These are phyloP conservation scores for Callionymus lyra DNA, from an alignment of 2,113 vertebrate species.

Conservation along the genomic window DNA sequence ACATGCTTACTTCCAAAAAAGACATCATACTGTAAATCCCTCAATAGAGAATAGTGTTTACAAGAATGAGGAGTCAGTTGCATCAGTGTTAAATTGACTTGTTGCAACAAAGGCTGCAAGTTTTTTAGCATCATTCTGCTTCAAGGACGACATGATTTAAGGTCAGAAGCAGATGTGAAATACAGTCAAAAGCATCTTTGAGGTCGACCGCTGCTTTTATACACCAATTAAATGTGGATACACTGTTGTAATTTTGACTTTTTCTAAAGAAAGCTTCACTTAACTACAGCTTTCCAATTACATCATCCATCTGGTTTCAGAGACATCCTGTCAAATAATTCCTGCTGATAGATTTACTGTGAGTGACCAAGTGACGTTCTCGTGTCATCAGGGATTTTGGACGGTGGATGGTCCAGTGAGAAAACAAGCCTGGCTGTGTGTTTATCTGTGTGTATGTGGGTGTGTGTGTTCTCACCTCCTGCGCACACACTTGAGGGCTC, in stretches of 20 bases:
- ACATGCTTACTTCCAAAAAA: too few species aligned
- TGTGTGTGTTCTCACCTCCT: slow-evolving; percentile 68
- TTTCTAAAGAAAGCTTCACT: slow-evolving; percentile 17
- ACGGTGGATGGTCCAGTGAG: slow-evolving; percentile 6
- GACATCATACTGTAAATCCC: too few species aligned
- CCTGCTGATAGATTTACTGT: slow-evolving; percentile 20
- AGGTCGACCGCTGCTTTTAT: slow-evolving; percentile 20
- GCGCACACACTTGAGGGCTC: slow-evolving; percentile 79
- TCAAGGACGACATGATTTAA: slow-evolving; percentile 18
- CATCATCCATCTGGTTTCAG: slow-evolving; percentile 9
- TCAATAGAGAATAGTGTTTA: too few species aligned
- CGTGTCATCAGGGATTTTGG: slow-evolving; percentile 12
- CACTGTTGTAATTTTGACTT: slow-evolving; percentile 19
- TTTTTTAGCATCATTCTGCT: slow-evolving; percentile 1
- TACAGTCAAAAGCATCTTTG: slow-evolving; percentile 12
- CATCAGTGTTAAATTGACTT: too few species aligned
- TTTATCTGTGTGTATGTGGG: slow-evolving; percentile 4
- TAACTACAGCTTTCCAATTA: slow-evolving; percentile 1
- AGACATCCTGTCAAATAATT: slow-evolving; percentile 5
- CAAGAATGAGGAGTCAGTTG: too few species aligned
- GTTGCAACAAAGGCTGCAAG: too few species aligned
- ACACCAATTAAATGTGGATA: slow-evolving; percentile 16
- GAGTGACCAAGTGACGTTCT: slow-evolving; percentile 13
- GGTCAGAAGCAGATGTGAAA: slow-evolving; percentile 26
- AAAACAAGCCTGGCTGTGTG: slow-evolving; percentile 12